These are phyloP conservation scores for Tyrophagus putrescentiae DNA, from an alignment of 1,140 invertebrate genomes.

Conservation along the genomic window DNA sequence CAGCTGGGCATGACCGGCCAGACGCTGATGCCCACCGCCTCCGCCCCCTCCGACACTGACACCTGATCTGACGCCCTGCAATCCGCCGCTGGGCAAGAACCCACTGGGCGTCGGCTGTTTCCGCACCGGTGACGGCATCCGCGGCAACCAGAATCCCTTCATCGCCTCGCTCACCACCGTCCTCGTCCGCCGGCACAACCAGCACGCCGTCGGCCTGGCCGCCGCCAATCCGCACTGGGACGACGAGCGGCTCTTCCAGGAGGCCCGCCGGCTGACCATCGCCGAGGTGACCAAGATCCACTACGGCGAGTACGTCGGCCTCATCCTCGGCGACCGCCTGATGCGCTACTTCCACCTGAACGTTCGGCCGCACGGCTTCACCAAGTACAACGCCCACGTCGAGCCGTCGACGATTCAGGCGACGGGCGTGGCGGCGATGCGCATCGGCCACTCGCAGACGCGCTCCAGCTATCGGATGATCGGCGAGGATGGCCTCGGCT, in stretches of 20 bases:
- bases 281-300: slow-evolving; percentile 63
- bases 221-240: slow-evolving; percentile 36
- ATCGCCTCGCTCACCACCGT: slow-evolving; percentile 43
- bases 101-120: slow-evolving; percentile 4
- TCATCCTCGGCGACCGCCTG: slow-evolving; percentile 41
- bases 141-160: slow-evolving; percentile 27
- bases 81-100: neutral
- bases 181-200: slow-evolving; percentile 35
- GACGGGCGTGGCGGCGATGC: slow-evolving; percentile 53
- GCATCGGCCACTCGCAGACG: slow-evolving; percentile 31
- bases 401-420: slow-evolving; percentile 47
- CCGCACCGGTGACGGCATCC: slow-evolving; percentile 19
- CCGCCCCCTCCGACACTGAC: neutral
- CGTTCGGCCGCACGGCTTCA: slow-evolving; percentile 20
- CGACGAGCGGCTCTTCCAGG: slow-evolving; percentile 41
- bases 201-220: slow-evolving; percentile 32
- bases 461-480: slow-evolving; percentile 5
- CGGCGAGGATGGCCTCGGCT: neutral
- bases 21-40: neutral
- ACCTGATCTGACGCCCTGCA: slow-evolving; percentile 18
- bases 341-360: slow-evolving; percentile 25
- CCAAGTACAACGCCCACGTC: slow-evolving; percentile 40
- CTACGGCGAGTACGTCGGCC: slow-evolving; percentile 61
- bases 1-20: neutral
- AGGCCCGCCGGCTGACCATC: slow-evolving; percentile 39